Conservation (phyloP, 2,888 invertebrate genomes). For the Drosophila vallismaia region DNA sequence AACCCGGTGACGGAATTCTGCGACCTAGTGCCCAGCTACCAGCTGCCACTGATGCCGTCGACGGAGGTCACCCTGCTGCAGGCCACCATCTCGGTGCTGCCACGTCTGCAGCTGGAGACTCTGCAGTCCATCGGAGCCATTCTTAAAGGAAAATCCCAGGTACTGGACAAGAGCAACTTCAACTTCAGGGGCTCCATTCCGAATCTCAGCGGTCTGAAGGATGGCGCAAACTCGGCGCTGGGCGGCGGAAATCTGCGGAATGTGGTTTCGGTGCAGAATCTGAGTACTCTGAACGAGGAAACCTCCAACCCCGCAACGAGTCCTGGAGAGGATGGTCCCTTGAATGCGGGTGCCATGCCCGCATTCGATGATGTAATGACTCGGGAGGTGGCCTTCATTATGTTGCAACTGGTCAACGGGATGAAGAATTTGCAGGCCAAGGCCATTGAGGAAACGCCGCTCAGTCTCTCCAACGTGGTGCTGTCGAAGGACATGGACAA, state of each 20-base stretch:
- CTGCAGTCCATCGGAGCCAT: conserved; percentile 88
- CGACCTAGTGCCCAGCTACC: conserved; percentile 89
- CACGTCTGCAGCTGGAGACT: conserved; percentile 90
- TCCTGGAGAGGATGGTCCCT: conserved; percentile 40
- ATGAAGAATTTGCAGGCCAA: conserved; percentile 92
- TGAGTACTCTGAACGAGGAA: conserved; percentile 82
- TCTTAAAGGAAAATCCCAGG: conserved; percentile 86
- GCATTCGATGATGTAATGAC: conserved; percentile 85
- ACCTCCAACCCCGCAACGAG: conserved; percentile 25
- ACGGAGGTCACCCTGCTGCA: conserved; percentile 88
- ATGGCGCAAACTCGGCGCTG: conserved; percentile 45
- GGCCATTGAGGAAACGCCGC: conserved; percentile 91
- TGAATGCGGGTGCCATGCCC: conserved; percentile 75
- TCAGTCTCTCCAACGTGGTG: conserved; percentile 89
- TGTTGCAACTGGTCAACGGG: conserved; percentile 92
- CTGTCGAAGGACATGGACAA: conserved; percentile 88
- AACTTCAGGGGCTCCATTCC: conserved; percentile 84
- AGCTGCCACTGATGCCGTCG: conserved; percentile 86
- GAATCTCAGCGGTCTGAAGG: conserved; percentile 81
- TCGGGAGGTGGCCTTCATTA: conserved; percentile 90
- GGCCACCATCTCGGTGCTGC: conserved; percentile 91
- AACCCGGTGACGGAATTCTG: conserved; percentile 92
- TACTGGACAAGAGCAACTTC: conserved; percentile 82
- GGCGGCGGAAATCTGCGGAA: conserved; percentile 81
- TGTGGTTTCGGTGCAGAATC: conserved; percentile 85